These are phyloP conservation scores for Eonycteris spelaea DNA, from an alignment of 2,113 vertebrate genomes.

Conservation along the genomic window DNA sequence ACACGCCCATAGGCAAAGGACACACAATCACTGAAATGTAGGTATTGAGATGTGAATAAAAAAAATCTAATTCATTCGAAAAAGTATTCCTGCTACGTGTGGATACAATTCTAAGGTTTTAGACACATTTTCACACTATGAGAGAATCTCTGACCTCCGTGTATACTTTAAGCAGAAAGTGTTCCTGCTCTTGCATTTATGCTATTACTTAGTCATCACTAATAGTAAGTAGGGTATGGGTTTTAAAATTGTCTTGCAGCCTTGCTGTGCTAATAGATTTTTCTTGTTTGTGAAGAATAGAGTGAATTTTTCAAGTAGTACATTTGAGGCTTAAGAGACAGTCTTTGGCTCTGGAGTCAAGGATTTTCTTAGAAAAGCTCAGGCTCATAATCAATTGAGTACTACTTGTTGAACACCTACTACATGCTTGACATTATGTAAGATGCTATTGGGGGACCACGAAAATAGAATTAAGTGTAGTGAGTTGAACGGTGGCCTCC, in stretches of 20 bases:
- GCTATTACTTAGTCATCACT: background rate
- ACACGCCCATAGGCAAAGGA: background rate
- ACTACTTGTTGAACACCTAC: background rate
- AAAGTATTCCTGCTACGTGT: background rate
- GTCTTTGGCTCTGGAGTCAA: background rate
- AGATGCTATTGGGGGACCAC: background rate
- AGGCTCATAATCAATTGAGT: background rate
- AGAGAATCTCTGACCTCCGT: background rate
- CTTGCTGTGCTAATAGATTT: background rate
- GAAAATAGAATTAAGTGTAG: background rate
- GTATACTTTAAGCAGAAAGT: background rate
- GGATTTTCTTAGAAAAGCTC: conserved; percentile 7
- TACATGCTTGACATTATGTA: background rate
- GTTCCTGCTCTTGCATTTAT: background rate
- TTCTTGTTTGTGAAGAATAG: background rate
- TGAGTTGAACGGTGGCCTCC: background rate
- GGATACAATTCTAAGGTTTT: background rate
- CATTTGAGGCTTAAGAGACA: background rate
- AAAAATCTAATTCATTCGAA: background rate
- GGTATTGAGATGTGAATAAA: background rate
- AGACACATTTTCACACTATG: background rate
- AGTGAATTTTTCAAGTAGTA: background rate
- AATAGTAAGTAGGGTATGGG: background rate
- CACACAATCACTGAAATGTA: background rate
- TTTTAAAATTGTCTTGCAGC: background rate